A percentile compares a stretch with the other conserved stretches of the same genome.
Conservation (phyloP, 2,113 vertebrate species). For the Arizona elegans region DNA sequence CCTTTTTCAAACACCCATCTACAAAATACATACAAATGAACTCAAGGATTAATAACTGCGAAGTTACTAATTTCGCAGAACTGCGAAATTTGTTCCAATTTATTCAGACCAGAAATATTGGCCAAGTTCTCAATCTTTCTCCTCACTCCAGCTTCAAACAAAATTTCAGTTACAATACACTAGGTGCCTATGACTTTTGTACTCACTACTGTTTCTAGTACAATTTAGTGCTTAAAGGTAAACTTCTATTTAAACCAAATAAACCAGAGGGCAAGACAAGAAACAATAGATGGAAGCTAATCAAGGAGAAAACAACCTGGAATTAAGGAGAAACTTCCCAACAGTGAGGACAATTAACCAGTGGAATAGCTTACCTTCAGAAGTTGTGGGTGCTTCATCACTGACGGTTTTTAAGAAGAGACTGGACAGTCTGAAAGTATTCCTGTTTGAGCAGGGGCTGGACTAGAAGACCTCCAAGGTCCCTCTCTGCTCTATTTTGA, state of each 20-base stretch:
- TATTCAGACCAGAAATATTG: neutral
- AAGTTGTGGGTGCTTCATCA: too few species aligned
- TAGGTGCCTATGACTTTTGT: neutral
- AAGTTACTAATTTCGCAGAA: neutral
- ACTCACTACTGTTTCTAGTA: neutral
- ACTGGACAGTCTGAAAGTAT: too few species aligned
- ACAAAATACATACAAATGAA: neutral
- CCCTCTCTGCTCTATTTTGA: too few species aligned
- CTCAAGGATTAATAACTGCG: neutral
- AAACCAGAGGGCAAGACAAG: too few species aligned
- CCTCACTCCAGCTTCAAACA: neutral
- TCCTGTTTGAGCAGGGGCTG: too few species aligned
- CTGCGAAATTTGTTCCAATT: neutral
- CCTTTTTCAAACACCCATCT: neutral
- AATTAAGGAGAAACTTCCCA: too few species aligned
- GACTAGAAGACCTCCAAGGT: too few species aligned
- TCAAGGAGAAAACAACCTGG: too few species aligned
- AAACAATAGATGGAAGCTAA: too few species aligned
- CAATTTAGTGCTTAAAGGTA: neutral
- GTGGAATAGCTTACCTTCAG: too few species aligned
- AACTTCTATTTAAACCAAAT: neutral
- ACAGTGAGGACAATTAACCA: too few species aligned
- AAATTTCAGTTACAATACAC: neutral
- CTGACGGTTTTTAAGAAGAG: too few species aligned
- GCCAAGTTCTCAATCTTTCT: neutral